Conservation (phyloP, 1,140 invertebrate species). For the Drosophila navojoa region DNA sequence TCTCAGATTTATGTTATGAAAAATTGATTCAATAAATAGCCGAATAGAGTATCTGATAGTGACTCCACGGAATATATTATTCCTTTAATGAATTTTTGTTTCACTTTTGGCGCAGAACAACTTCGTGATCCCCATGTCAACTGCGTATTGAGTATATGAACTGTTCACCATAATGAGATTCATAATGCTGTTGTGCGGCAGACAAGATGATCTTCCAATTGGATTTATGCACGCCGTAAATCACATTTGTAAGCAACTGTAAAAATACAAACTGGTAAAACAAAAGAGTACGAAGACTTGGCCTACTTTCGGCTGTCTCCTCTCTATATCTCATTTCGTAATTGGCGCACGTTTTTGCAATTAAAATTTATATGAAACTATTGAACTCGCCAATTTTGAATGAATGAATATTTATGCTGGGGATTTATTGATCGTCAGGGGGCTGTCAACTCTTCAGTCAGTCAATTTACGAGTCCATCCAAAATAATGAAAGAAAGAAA, state of each 20-base stretch:
- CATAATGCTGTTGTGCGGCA: conserved; percentile 1
- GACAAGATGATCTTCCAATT: conserved; percentile 27
- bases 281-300: conserved; percentile 36
- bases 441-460: conserved; percentile 39
- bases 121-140: conserved; percentile 14
- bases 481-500: conserved; percentile 5
- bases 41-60: background rate
- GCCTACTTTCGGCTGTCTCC: conserved; percentile 58
- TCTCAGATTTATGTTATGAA: too few species aligned
- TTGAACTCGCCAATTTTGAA: conserved; percentile 68
- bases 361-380: conserved; percentile 80
- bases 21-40: too few species aligned
- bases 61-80: background rate
- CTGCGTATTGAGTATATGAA: conserved; percentile 1
- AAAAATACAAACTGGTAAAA: background rate
- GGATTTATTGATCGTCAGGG: conserved; percentile 45
- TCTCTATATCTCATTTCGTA: conserved; percentile 21
- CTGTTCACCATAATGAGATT: background rate
- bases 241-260: conserved; percentile 43
- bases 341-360: conserved; percentile 68
- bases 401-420: conserved; percentile 60
- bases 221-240: conserved; percentile 51
- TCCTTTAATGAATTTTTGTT: background rate
- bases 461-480: conserved; percentile 37
- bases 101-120: background rate